Evolutionary conservation across 2,888 invertebrate species (phyloP).

Genomic region (Apoda limacodes): DNA sequence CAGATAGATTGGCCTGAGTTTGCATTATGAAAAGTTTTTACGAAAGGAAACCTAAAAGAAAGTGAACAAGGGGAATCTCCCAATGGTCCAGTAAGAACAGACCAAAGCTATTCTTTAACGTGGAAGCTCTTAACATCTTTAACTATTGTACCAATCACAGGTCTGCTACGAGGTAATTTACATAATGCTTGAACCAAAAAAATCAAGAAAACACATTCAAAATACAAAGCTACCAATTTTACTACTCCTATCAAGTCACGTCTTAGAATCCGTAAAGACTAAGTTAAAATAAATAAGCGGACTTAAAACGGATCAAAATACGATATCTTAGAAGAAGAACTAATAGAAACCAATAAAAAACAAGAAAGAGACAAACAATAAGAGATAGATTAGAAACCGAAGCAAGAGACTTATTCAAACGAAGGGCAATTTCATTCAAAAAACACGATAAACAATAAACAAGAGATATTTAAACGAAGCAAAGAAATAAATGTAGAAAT

Average conservation of each 20-base stretch:
- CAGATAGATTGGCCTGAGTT: slow-evolving; percentile 14
- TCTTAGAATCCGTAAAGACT: slow-evolving; percentile 2
- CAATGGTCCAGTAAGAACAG: slow-evolving; percentile 14
- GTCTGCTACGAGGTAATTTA: slow-evolving; percentile 3
- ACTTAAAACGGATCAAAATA: too few species aligned
- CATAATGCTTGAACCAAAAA: slow-evolving; percentile 1
- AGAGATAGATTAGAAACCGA: too few species aligned
- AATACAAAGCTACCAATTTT: too few species aligned
- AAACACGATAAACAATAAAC: too few species aligned
- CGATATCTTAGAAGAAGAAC: too few species aligned
- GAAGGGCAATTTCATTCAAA: too few species aligned
- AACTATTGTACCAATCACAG: slow-evolving; percentile 6
- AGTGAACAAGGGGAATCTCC: slow-evolving; percentile 20
- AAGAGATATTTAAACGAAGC: too few species aligned
- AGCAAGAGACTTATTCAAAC: too few species aligned
- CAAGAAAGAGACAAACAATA: too few species aligned
- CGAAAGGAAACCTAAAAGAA: slow-evolving; percentile 13
- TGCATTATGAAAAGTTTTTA: slow-evolving; percentile 13
- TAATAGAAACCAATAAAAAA: too few species aligned
- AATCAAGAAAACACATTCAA: slow-evolving; percentile 3
- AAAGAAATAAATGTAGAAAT: too few species aligned
- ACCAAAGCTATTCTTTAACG: slow-evolving; percentile 7
- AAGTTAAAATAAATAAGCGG: too few species aligned
- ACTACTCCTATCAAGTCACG: slow-evolving; percentile 1
- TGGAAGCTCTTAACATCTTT: slow-evolving; percentile 7